Evolutionary conservation across 2,888 invertebrate species (phyloP).

Genomic region (Agrilus biguttatus): DNA sequence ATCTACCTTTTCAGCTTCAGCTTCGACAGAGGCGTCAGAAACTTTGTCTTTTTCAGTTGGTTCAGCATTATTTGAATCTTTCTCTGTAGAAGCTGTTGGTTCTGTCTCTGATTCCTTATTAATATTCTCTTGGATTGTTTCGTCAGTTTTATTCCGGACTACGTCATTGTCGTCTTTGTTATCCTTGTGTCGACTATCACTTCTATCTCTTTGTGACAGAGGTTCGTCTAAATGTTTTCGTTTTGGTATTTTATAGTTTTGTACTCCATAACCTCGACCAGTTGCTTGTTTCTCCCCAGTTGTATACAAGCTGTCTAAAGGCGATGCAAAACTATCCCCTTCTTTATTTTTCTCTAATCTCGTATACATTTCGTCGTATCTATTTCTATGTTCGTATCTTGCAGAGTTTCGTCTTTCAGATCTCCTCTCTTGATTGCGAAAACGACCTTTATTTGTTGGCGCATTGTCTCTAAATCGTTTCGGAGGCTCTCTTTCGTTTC

Average conservation of each 20-base stretch:
- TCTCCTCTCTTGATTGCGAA: neutral
- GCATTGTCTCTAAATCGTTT: neutral
- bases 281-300: conserved; percentile 25
- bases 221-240: conserved; percentile 19
- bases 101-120: conserved; percentile 1
- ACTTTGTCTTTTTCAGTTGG: conserved; percentile 3
- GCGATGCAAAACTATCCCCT: conserved; percentile 30
- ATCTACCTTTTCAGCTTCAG: neutral
- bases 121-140: conserved; percentile 3
- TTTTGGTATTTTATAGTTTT: conserved; percentile 41
- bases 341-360: conserved; percentile 7
- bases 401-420: neutral
- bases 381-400: conserved; percentile 10
- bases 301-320: conserved; percentile 34
- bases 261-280: conserved; percentile 33
- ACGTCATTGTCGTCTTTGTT: neutral
- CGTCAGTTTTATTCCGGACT: conserved; percentile 1
- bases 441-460: neutral
- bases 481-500: conserved; percentile 1
- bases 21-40: neutral
- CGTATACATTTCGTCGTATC: conserved; percentile 11
- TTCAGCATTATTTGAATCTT: conserved; percentile 1
- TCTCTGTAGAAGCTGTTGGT: conserved; percentile 1
- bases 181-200: conserved; percentile 19
- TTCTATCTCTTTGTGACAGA: conserved; percentile 28